Conservation (phyloP, 2,797 vertebrate genomes). For the Anas flavirostris region DNA sequence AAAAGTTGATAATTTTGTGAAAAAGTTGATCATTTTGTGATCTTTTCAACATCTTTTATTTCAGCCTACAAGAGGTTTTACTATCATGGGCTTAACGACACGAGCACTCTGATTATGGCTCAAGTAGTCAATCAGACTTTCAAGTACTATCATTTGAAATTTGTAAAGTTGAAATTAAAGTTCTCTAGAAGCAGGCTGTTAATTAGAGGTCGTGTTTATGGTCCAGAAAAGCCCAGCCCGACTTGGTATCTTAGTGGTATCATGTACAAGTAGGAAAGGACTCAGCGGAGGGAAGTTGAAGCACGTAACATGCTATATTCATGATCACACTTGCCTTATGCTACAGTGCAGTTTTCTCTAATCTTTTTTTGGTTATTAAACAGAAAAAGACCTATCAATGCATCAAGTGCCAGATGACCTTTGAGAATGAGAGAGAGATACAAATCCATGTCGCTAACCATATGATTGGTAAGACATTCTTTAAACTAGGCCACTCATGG, state of each 20-base stretch:
- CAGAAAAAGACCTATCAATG: constrained; percentile 99
- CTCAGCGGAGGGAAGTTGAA: constrained; percentile 1
- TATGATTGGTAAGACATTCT: constrained; percentile 94
- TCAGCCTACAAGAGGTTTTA: not conserved
- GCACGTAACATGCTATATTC: not conserved
- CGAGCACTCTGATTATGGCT: not conserved
- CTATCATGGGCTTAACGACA: not conserved
- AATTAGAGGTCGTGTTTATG: not conserved
- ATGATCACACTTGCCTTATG: constrained; percentile 46
- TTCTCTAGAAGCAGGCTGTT: not conserved
- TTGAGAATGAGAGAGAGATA: constrained; percentile 98
- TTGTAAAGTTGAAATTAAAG: not conserved
- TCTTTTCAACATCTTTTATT: not conserved
- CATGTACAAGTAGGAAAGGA: not conserved
- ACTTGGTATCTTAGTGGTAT: not conserved
- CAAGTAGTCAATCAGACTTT: not conserved
- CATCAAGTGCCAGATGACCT: constrained; percentile 99
- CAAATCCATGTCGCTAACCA: constrained; percentile 99
- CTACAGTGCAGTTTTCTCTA: constrained; percentile 58
- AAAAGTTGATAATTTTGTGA: not conserved
- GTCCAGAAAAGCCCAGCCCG: not conserved
- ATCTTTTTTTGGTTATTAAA: constrained; percentile 72
- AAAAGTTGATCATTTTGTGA: not conserved
- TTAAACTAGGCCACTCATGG: constrained; percentile 18
- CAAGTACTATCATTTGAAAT: not conserved